Percentiles rank a stretch among this genome's conserved stretches.
phyloP scores from a whole-genome alignment of 2,888 invertebrate species.

The Dilophus febrilis region DNA sequence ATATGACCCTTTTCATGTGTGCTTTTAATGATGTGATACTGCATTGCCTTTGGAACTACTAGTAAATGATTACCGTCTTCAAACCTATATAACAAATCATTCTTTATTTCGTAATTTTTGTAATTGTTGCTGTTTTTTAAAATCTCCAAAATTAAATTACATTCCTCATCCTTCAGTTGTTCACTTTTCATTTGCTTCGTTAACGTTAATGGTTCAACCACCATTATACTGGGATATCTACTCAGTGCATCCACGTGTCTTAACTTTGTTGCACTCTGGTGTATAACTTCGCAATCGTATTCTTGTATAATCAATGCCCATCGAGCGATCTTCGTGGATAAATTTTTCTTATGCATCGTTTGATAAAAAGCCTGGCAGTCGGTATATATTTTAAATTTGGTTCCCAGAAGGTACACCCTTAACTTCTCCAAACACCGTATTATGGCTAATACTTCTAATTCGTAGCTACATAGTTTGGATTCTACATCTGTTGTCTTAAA shows the following conservation, averaged over 20 bases:
- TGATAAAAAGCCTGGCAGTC: conserved; percentile 19
- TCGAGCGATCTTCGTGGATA: conserved; percentile 11
- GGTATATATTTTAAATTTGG: conserved; percentile 11
- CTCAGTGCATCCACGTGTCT: conserved; percentile 11
- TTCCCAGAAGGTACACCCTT: conserved; percentile 15
- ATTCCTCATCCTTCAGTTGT: conserved; percentile 10
- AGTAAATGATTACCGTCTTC: conserved; percentile 7
- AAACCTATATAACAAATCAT: conserved; percentile 9
- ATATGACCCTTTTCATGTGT: conserved; percentile 23
- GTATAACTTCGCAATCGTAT: conserved; percentile 9
- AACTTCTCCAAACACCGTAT: conserved; percentile 15
- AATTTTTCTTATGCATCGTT: conserved; percentile 20
- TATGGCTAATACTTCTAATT: neutral
- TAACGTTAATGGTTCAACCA: neutral
- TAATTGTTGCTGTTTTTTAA: conserved; percentile 7
- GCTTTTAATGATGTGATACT: conserved; percentile 12
- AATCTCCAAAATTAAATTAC: conserved; percentile 8
- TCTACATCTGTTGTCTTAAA: neutral
- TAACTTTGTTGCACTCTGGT: conserved; percentile 9
- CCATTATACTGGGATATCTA: conserved; percentile 6
- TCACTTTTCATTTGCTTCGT: conserved; percentile 3
- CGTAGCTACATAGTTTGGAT: neutral
- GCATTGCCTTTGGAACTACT: conserved; percentile 4
- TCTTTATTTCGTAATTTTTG: conserved; percentile 9
- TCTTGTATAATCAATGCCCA: conserved; percentile 15